These are phyloP conservation scores for Pyrocoelia pectoralis DNA, from an alignment of 2,888 invertebrate species.

Conservation along the genomic window DNA sequence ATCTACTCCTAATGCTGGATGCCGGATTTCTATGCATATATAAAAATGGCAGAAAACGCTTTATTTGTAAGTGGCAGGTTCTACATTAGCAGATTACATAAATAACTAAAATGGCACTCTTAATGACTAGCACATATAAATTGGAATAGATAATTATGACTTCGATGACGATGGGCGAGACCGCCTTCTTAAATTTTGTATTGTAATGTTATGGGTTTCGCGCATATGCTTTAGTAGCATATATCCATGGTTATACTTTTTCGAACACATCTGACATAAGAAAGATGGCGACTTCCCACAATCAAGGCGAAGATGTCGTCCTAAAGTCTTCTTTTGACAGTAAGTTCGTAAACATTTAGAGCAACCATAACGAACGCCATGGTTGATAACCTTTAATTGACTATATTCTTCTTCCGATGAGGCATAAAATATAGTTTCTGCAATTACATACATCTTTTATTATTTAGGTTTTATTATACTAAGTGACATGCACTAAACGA, in stretches of 20 bases:
- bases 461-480: background rate
- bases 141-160: background rate
- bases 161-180: background rate
- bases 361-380: slow-evolving; percentile 53
- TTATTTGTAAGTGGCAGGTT: too few species aligned
- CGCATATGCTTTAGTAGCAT: slow-evolving; percentile 55
- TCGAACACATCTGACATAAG: slow-evolving; percentile 26
- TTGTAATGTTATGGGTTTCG: slow-evolving; percentile 50
- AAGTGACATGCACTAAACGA: background rate
- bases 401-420: slow-evolving; percentile 55
- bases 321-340: slow-evolving; percentile 56
- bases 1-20: too few species aligned
- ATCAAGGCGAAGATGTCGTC: slow-evolving; percentile 61
- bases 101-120: background rate
- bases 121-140: background rate
- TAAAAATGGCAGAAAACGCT: too few species aligned
- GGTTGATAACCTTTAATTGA: slow-evolving; percentile 51
- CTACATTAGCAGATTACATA: background rate
- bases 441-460: background rate
- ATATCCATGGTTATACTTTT: slow-evolving; percentile 52
- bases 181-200: slow-evolving; percentile 42
- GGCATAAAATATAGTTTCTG: slow-evolving; percentile 48
- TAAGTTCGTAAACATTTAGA: slow-evolving; percentile 54
- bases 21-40: too few species aligned
- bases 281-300: slow-evolving; percentile 59